Base-by-base conservation (phyloP, 2,113 vertebrate species). In the Triplophysa tibetana region DNA sequence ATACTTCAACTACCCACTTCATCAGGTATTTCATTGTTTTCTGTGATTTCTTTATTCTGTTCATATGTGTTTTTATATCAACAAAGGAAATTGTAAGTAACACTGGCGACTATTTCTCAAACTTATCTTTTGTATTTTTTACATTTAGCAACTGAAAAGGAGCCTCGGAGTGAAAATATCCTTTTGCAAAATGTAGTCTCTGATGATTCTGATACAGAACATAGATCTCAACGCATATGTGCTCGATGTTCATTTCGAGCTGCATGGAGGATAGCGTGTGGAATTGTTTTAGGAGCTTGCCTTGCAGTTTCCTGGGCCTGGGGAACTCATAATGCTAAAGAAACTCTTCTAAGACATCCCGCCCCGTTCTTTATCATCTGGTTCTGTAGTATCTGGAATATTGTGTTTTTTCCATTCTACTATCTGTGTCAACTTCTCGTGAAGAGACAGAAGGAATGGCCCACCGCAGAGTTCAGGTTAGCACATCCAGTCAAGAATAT, bases 301-400 rank as follows among this genome's bases (percentile, higher is more conserved):
- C 67, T 87, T 68, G 86, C 89, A 1, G 68, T 76, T 2, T 60
- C 81, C 41, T 88, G 85, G 85, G 85, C 85, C 0, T 83, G 84
- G 61, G 70, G 80, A 0, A 88, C 86, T 8, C 78, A 88, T 50
- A 72, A 61, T 14, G 87, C 86, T 43, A 83, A 83, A 75, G 45
- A 64, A 17, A 78, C 80, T 3, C 82, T 88, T 23, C 72, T 26
- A 7, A 68, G 10, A 2, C 82, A 87, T 41, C 66, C 80, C 0
- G 75, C 87, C 24, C 88, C 89, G 0, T 88, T 89, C 78, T 88
- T 90, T 67, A 80, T 84, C 58, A 83, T 80, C 54, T 90, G 89
- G 84, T 86, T 88, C 85, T 85, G 87, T 78, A 82, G 82, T 38
- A 80, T 66, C 70, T 88, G 89, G 87, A 90, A 90, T 76, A 41